phyloP scores from a whole-genome alignment of 1,140 invertebrate species.

The Drosophila ohnishii region DNA sequence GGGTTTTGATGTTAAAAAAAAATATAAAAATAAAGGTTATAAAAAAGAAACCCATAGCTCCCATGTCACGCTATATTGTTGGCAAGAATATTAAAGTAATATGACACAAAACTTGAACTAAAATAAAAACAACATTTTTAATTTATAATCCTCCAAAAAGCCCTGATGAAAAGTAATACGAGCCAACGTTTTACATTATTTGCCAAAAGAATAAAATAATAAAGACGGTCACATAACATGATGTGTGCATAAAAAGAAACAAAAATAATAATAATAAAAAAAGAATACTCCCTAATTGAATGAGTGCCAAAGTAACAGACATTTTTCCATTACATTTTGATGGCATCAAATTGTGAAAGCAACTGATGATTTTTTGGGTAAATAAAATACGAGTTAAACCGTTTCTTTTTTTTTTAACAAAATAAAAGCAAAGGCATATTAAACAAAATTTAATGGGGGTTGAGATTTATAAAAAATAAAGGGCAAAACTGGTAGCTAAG shows the following conservation, averaged over 20 bases:
- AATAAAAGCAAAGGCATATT: slow-evolving; percentile 1
- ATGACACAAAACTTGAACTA: background rate
- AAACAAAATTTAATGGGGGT: background rate
- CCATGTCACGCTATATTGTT: background rate
- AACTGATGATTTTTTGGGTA: slow-evolving; percentile 8
- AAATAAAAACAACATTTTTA: background rate
- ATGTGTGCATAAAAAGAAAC: background rate
- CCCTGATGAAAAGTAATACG: background rate
- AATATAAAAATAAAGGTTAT: background rate
- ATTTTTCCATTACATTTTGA: slow-evolving; percentile 14
- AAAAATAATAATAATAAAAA: background rate
- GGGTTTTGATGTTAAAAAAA: no score
- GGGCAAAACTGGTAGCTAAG: slow-evolving; percentile 1
- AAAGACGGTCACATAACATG: slow-evolving; percentile 2
- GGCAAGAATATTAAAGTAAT: background rate
- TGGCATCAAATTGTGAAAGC: slow-evolving; percentile 5
- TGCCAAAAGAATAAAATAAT: slow-evolving; percentile 7
- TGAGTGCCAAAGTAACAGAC: background rate
- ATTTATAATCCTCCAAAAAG: background rate
- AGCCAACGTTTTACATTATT: slow-evolving; percentile 4
- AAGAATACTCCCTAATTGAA: slow-evolving; percentile 3
- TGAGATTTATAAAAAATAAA: slow-evolving; percentile 9
- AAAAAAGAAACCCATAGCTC: background rate
- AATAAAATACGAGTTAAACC: slow-evolving; percentile 4
- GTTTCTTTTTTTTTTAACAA: background rate